These are phyloP conservation scores for Drosophila meridiana DNA, from an alignment of 2,888 invertebrate genomes.

Conservation along the genomic window DNA sequence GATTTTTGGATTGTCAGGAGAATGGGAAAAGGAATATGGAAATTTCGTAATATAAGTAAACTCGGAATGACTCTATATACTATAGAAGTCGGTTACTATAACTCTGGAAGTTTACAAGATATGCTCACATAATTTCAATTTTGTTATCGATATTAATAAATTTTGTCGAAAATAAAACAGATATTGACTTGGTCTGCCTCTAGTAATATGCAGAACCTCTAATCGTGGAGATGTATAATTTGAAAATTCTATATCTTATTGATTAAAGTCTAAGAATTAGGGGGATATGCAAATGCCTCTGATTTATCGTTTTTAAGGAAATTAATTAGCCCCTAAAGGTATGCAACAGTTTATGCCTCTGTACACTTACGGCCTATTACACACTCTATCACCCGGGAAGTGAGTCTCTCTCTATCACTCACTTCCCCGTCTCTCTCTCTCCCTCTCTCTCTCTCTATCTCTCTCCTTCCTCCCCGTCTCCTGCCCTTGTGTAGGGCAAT, in stretches of 20 bases:
- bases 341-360: background rate
- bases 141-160: background rate
- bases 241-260: too few relatives aligned
- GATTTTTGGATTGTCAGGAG: background rate
- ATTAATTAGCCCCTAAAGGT: background rate
- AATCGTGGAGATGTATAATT: too few relatives aligned
- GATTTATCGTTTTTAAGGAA: too few relatives aligned
- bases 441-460: too few relatives aligned
- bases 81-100: background rate
- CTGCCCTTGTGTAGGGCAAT: background rate
- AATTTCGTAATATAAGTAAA: background rate
- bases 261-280: too few relatives aligned
- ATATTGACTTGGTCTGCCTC: too few relatives aligned
- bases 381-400: background rate
- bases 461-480: background rate
- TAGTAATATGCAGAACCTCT: too few relatives aligned
- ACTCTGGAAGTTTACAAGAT: background rate
- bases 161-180: too few relatives aligned
- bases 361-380: background rate
- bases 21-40: background rate
- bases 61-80: background rate
- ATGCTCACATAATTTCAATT: background rate
- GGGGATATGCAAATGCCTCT: too few relatives aligned
- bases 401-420: background rate
- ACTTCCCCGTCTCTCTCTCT: background rate